Percentiles rank a stretch among this genome's conserved stretches.
phyloP scores from a whole-genome alignment of 1,140 invertebrate genomes.

The Metopolophium dirhodum region DNA sequence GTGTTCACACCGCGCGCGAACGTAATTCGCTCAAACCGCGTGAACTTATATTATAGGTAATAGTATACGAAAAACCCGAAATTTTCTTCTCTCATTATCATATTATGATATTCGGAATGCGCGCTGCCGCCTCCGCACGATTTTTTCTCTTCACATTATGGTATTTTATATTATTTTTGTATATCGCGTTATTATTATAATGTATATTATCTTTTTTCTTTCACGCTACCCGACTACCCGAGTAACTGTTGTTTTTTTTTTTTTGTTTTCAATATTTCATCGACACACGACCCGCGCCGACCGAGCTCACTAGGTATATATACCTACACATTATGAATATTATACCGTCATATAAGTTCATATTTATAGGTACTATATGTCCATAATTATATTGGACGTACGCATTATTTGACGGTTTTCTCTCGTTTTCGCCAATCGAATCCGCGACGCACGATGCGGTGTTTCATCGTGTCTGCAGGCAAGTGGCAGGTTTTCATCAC shows the following conservation, averaged over 20 bases:
- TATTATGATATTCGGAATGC: background rate
- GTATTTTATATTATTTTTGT: background rate
- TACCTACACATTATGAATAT: too few relatives aligned
- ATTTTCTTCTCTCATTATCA: conserved; percentile 43
- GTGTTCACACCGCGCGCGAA: conserved; percentile 44
- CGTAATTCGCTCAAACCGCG: conserved; percentile 24
- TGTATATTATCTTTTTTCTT: background rate
- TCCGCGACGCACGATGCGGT: too few relatives aligned
- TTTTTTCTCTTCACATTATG: background rate
- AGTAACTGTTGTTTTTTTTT: background rate
- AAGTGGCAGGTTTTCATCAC: background rate
- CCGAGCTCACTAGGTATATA: too few relatives aligned
- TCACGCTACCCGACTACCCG: background rate
- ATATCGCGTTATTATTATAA: background rate
- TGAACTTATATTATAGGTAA: rapidly evolving
- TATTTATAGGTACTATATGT: background rate
- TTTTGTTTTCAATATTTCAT: background rate
- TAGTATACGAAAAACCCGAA: background rate
- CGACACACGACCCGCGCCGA: background rate
- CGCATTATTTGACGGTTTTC: background rate
- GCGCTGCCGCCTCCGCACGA: conserved; percentile 9
- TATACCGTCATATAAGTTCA: too few relatives aligned
- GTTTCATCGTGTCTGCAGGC: too few relatives aligned
- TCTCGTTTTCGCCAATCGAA: background rate
- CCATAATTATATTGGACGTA: background rate